Conservation (phyloP, 2,113 vertebrate species). For the Myanophis thanlyinensis region DNA sequence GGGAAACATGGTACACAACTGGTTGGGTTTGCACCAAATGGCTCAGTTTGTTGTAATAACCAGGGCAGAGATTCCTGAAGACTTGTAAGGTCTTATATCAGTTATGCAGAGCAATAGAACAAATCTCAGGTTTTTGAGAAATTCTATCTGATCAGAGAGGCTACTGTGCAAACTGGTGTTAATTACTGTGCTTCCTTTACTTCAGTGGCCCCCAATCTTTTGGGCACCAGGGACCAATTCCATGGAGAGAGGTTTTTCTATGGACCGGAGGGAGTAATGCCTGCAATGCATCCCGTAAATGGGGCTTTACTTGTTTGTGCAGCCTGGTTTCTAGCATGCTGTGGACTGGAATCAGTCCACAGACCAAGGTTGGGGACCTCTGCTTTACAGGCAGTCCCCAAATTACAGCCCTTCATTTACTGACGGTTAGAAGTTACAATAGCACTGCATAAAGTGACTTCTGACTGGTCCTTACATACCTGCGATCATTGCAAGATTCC, state of each 20-base stretch:
- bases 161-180: not conserved
- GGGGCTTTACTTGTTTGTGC: not conserved
- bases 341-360: not conserved
- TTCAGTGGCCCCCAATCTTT: not conserved
- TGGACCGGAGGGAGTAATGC: not conserved
- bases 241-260: not conserved
- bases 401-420: not conserved
- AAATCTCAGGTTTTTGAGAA: not conserved
- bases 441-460: not conserved
- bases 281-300: not conserved
- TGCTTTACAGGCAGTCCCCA: not conserved
- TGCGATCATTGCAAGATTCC: not conserved
- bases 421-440: not conserved
- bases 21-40: not conserved
- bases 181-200: not conserved
- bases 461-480: not conserved
- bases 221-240: not conserved
- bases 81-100: too few species aligned
- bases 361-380: too few species aligned
- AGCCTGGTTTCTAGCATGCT: not conserved
- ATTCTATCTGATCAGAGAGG: not conserved
- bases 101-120: not conserved
- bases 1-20: too few species aligned
- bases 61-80: not conserved
- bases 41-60: not conserved